Evolutionary conservation across 2,113 vertebrate species (phyloP).

Genomic region (Silurus asotus): DNA sequence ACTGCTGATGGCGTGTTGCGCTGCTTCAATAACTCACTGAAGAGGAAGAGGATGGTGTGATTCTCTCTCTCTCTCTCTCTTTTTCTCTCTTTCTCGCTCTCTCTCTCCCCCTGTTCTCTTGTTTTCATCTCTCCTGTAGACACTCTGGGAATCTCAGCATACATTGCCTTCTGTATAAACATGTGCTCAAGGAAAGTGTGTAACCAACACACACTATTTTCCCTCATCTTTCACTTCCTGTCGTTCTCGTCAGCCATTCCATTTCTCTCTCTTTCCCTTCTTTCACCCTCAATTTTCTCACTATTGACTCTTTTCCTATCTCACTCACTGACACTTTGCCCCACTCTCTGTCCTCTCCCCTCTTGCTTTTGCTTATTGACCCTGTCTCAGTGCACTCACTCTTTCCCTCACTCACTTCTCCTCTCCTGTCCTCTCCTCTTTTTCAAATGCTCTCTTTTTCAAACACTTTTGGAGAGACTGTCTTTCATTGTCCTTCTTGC

Average conservation of each 20-base stretch:
- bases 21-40: background rate
- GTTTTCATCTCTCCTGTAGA: conserved; percentile 57
- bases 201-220: conserved; percentile 41
- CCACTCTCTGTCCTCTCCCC: background rate
- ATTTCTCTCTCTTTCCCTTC: background rate
- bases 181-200: conserved; percentile 42
- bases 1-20: background rate
- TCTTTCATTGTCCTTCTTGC: background rate
- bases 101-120: background rate
- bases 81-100: conserved; percentile 29
- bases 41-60: background rate
- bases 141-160: conserved; percentile 51
- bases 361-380: background rate
- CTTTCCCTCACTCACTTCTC: conserved; percentile 44
- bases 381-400: conserved; percentile 45
- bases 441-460: conserved; percentile 41
- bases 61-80: conserved; percentile 1
- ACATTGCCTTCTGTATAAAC: conserved; percentile 52
- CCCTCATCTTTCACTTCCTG: background rate
- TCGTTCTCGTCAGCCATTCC: background rate
- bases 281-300: conserved; percentile 41
- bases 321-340: background rate
- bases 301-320: conserved; percentile 6
- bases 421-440: conserved; percentile 48
- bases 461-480: conserved; percentile 2